Evolutionary conservation across 2,797 vertebrate genomes (phyloP), one percentile per base, ranked within the genome.

Genomic region (Melanotaenia trifasciata): DNA sequence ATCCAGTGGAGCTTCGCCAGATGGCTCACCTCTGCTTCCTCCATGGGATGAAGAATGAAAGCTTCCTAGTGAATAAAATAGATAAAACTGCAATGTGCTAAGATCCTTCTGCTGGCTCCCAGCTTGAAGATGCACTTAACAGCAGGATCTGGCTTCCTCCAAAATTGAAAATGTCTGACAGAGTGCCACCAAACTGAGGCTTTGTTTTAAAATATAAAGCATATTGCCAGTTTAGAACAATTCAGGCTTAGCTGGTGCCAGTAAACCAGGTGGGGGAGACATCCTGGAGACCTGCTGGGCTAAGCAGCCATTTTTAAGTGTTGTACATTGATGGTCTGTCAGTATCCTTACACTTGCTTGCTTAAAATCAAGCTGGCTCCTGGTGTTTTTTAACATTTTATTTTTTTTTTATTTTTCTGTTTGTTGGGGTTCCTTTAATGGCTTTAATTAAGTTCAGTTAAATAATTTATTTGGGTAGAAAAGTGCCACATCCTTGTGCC

Each of bases 91-190:
- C 63, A 43, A 7, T 45, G 71, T 81, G 76, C 78, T 66, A 78
- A 58, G 74, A 74, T 61, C 74, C 69, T 80, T 75, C 66, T 82
- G 57, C 75, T 79, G 67, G 80, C 74, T 72, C 77, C 54, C 79
- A 64, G 90, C 89, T 89, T 84, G 60, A 69, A 67, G 65, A 71
- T 64, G 77, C 85, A 78, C 84, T 83, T 74, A 85, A 73, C 69
- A 60, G 70, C 61, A 70, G 76, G 74, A 60, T 56, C 56, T 56
- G 62, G 76, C 79, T 88, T 80, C 66, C 71, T 72, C 70, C 68
- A 50, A 85, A 75, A 80, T 73, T 69, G 22, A 66, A 78, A 80
- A 78, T 71, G 71, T 83, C 80, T 79, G 72, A 73, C 62, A 62
- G 68, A 68, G 62, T 59, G 58, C 50, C 24, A n/a, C 43, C 45